These are phyloP conservation scores for Lampris megalopsis DNA, from an alignment of 2,113 vertebrate genomes.

Conservation along the genomic window DNA sequence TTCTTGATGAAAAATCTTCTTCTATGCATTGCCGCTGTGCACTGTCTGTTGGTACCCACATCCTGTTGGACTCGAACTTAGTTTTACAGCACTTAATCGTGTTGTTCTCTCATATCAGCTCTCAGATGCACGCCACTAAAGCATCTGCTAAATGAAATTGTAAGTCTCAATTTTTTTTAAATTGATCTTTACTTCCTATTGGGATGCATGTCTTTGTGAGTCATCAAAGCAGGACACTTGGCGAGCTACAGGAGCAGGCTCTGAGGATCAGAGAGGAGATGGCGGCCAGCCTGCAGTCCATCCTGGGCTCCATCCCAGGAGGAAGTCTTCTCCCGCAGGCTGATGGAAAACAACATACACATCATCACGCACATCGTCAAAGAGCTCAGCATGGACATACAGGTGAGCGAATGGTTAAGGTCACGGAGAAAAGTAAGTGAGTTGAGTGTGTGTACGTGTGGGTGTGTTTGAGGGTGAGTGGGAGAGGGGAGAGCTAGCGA, in stretches of 20 bases:
- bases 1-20: too few relatives aligned
- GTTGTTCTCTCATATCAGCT: too few relatives aligned
- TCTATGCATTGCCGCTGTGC: too few relatives aligned
- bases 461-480: neutral
- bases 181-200: slow-evolving; percentile 12
- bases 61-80: too few relatives aligned
- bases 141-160: too few relatives aligned
- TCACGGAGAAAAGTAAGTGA: neutral
- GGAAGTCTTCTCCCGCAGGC: slow-evolving; percentile 74
- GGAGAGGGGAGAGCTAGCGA: too few relatives aligned
- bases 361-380: slow-evolving; percentile 84
- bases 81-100: too few relatives aligned
- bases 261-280: slow-evolving; percentile 86
- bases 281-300: slow-evolving; percentile 72
- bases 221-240: slow-evolving; percentile 68
- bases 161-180: too few relatives aligned
- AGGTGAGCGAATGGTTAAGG: slow-evolving; percentile 69
- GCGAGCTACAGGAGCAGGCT: slow-evolving; percentile 85
- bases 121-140: too few relatives aligned
- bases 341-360: slow-evolving; percentile 87
- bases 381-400: slow-evolving; percentile 85
- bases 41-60: too few relatives aligned
- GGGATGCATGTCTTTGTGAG: slow-evolving; percentile 67
- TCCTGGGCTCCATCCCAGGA: slow-evolving; percentile 68
- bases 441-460: neutral